Conservation (phyloP, 2,113 vertebrate genomes). For the Dipodomys stephensi region DNA sequence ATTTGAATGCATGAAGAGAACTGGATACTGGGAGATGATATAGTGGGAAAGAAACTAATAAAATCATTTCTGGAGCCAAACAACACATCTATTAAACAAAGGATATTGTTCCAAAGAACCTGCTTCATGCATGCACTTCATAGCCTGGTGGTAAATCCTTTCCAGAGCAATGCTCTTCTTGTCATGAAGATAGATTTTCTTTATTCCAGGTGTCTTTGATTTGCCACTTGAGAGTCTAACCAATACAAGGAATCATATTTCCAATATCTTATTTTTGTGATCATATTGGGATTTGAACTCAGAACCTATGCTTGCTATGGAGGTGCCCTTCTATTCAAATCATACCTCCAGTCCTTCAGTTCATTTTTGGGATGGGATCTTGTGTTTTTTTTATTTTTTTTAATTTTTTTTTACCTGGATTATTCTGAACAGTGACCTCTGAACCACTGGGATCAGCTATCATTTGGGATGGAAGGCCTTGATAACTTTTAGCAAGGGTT, state of each 20-base stretch:
- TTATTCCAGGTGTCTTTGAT: background rate
- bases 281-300: background rate
- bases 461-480: too few relatives aligned
- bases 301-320: too few relatives aligned
- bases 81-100: too few relatives aligned
- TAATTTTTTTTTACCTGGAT: too few relatives aligned
- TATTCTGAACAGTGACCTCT: too few relatives aligned
- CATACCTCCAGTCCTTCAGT: too few relatives aligned
- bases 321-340: too few relatives aligned
- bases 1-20: background rate
- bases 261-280: background rate
- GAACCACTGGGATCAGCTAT: too few relatives aligned
- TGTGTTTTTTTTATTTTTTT: too few relatives aligned
- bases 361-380: too few relatives aligned
- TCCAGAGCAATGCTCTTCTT: background rate
- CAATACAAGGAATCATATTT: background rate
- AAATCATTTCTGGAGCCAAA: background rate
- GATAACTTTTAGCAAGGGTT: too few relatives aligned
- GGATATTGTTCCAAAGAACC: background rate
- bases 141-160: background rate
- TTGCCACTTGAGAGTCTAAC: background rate
- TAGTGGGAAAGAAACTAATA: background rate
- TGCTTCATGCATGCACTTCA: background rate
- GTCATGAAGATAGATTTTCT: background rate
- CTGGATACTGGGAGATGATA: background rate